These are phyloP conservation scores for Charaxes varanes DNA, from an alignment of 1,140 invertebrate genomes.

Conservation along the genomic window DNA sequence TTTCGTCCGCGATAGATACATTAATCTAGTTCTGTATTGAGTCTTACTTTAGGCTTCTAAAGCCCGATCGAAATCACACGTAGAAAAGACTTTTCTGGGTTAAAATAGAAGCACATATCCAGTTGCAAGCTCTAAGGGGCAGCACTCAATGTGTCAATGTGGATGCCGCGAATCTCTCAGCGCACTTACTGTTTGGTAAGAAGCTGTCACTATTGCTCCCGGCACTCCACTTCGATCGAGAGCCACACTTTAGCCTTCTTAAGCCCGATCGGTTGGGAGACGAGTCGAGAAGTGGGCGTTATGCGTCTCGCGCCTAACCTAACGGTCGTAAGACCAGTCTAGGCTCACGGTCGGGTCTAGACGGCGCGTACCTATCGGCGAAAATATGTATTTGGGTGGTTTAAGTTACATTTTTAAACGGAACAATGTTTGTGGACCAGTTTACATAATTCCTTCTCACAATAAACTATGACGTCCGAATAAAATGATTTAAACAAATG, in stretches of 20 bases:
- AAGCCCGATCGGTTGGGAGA: conserved; percentile 45
- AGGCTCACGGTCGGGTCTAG: conserved; percentile 58
- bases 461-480: too few species aligned
- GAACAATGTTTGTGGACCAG: too few species aligned
- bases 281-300: conserved; percentile 26
- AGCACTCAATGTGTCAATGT: conserved; percentile 27
- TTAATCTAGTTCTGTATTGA: too few species aligned
- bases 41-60: too few species aligned
- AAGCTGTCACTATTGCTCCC: conserved; percentile 26
- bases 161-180: conserved; percentile 19
- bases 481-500: too few species aligned
- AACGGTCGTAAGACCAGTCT: conserved; percentile 49
- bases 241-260: conserved; percentile 39
- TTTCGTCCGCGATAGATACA: too few species aligned
- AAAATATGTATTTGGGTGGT: conserved; percentile 20
- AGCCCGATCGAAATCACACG: too few species aligned
- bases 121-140: conserved; percentile 4
- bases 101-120: conserved; percentile 2
- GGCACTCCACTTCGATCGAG: conserved; percentile 32
- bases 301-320: conserved; percentile 19
- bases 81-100: too few species aligned
- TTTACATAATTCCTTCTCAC: too few species aligned
- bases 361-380: conserved; percentile 57
- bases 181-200: conserved; percentile 27
- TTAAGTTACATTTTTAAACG: too few species aligned